A percentile compares a stretch with the other conserved stretches of the same genome.
phyloP scores from a whole-genome alignment of 2,888 invertebrate genomes.

The Parapristionchus giblindavisi region DNA sequence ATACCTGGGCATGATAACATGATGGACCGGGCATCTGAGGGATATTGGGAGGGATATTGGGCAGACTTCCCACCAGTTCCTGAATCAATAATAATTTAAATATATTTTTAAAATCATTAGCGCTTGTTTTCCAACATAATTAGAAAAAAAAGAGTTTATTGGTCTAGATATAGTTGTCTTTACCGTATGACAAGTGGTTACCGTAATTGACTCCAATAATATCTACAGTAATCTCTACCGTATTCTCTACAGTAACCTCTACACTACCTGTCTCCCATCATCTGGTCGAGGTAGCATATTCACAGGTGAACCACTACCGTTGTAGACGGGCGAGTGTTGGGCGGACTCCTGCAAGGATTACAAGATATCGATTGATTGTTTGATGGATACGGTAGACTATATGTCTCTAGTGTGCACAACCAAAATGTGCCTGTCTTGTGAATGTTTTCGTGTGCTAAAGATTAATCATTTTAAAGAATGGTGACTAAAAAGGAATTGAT shows the following conservation, averaged over 20 bases:
- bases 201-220: too few species aligned
- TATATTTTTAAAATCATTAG: neutral
- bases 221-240: too few species aligned
- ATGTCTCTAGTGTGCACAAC: too few species aligned
- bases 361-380: neutral
- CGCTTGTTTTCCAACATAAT: neutral
- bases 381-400: too few species aligned
- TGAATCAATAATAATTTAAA: neutral
- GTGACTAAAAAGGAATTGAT: too few species aligned
- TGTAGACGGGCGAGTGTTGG: constrained; percentile 30
- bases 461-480: too few species aligned
- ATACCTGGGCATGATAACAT: constrained; percentile 42
- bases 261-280: constrained; percentile 1
- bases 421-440: too few species aligned
- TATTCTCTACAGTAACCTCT: neutral
- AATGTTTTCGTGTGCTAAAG: too few species aligned
- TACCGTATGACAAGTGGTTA: neutral
- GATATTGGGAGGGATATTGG: constrained; percentile 42
- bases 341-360: constrained; percentile 21
- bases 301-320: constrained; percentile 26
- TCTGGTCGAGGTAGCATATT: constrained; percentile 26
- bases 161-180: neutral
- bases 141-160: neutral
- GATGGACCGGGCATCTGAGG: constrained; percentile 36
- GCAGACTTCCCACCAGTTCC: constrained; percentile 39